Base-by-base conservation (phyloP, 2,113 vertebrate genomes). In the Hystrix cristata region DNA sequence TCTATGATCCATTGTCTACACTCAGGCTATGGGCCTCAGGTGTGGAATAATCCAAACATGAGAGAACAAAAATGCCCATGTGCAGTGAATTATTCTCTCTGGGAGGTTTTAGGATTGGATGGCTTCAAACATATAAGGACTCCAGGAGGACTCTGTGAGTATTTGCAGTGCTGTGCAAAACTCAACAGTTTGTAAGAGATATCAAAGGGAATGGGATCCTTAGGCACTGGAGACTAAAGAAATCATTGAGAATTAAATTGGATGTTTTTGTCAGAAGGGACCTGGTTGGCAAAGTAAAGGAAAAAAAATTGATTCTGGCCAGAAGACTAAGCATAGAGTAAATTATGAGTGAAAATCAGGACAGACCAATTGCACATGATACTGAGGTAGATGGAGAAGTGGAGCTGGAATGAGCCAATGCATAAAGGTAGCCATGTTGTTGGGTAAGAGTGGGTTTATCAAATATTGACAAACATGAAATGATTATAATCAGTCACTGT, bases 391-490 rank as follows among this genome's bases (percentile, higher is more conserved):
- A 83, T 48, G 93, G 81, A 94, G 97, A 98, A 98, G 18, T 96
- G 29, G 4, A 97, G 57, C 46, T 31, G 84, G 95, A 98, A 97
- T 89, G 71, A 97, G 67, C 5, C 98, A 98, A 97, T 95, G 96
- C 97, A 98, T 97, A 98, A 98, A 98, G 97, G 98, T 96, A 98
- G 96, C 98, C 98, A 98, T 98, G 98, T 98, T 99, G 98, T 98
- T 98, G 98, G 98, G 98, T 99, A 99, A 99, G 98, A 4, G 96
- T 96, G 98, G 98, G 95, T 99, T 99, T 98, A 99, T 99, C 99
- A 99, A 99, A 99, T 99, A 99, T 98, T 99, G 98, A 99, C 98
- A 98, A 98, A 99, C 98, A 98, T 98, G 98, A 99, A 99, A 99
- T 99, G 99, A 99, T 98, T 97, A 97, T 98, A 99, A 99, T 99